Evolutionary conservation across 2,113 vertebrate species (phyloP).

Genomic region (Herpailurus yagouaroundi): DNA sequence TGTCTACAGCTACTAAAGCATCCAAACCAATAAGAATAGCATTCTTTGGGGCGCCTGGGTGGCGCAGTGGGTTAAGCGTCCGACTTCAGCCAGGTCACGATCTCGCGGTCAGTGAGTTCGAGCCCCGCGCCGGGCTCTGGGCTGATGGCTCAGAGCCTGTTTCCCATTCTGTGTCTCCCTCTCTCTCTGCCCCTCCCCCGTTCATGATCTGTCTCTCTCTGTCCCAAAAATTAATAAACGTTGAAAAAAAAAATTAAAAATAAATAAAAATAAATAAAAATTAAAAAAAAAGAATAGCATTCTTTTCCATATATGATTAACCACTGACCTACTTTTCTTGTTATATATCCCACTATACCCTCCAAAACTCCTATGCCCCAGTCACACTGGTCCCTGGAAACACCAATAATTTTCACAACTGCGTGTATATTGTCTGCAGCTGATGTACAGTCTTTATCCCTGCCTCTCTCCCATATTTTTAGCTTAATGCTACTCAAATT

Average conservation of each 20-base stretch:
- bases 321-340: background rate
- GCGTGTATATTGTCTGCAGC: background rate
- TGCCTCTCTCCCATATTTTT: background rate
- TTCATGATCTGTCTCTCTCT: no score
- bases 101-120: no score
- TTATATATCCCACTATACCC: background rate
- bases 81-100: no score
- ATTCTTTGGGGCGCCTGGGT: background rate
- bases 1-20: background rate
- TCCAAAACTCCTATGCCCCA: background rate
- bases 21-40: background rate
- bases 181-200: no score
- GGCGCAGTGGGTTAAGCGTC: no score
- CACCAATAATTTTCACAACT: background rate
- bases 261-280: no score
- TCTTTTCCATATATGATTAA: background rate
- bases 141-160: no score
- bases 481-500: background rate
- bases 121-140: no score
- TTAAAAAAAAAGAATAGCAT: background rate
- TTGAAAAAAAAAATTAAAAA: no score
- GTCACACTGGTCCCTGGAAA: background rate
- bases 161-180: no score
- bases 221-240: no score
- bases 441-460: background rate